These are phyloP conservation scores for Synanthedon formicaeformis DNA, from an alignment of 2,888 invertebrate species.

Conservation along the genomic window DNA sequence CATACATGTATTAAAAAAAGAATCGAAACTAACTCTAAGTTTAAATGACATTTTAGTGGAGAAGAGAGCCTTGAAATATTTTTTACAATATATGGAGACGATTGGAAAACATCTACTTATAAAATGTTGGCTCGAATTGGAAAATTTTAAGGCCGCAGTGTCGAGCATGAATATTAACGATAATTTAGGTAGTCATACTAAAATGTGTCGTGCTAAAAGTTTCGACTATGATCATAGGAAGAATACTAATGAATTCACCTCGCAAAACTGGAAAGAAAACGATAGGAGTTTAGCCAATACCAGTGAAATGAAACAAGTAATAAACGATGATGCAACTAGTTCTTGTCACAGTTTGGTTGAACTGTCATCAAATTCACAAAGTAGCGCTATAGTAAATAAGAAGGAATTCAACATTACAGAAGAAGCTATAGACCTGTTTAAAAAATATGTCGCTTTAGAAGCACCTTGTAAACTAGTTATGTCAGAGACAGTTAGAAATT, in stretches of 20 bases:
- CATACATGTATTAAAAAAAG: slow-evolving; percentile 45
- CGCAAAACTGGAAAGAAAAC: slow-evolving; percentile 32
- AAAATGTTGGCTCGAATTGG: slow-evolving; percentile 82
- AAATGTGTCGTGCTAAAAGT: slow-evolving; percentile 45
- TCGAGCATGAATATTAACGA: slow-evolving; percentile 16
- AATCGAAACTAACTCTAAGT: slow-evolving; percentile 79
- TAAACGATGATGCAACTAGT: slow-evolving; percentile 32
- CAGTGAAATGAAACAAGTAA: slow-evolving; percentile 22
- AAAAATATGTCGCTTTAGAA: slow-evolving; percentile 81
- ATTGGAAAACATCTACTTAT: slow-evolving; percentile 74
- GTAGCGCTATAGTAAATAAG: slow-evolving; percentile 17
- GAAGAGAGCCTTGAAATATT: slow-evolving; percentile 83
- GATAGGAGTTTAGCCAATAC: slow-evolving; percentile 12
- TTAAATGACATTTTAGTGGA: slow-evolving; percentile 81
- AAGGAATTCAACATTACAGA: slow-evolving; percentile 45
- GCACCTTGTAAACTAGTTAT: slow-evolving; percentile 71
- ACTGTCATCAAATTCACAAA: slow-evolving; percentile 15
- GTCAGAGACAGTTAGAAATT: slow-evolving; percentile 68
- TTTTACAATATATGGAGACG: slow-evolving; percentile 88
- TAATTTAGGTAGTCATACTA: slow-evolving; percentile 23
- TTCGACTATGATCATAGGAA: slow-evolving; percentile 28
- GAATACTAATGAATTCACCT: slow-evolving; percentile 14
- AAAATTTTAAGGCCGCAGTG: slow-evolving; percentile 68
- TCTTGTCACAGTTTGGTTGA: slow-evolving; percentile 44
- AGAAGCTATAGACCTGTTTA: slow-evolving; percentile 79